Conservation (phyloP, 2,113 vertebrate species). For the Cheilinus undulatus region DNA sequence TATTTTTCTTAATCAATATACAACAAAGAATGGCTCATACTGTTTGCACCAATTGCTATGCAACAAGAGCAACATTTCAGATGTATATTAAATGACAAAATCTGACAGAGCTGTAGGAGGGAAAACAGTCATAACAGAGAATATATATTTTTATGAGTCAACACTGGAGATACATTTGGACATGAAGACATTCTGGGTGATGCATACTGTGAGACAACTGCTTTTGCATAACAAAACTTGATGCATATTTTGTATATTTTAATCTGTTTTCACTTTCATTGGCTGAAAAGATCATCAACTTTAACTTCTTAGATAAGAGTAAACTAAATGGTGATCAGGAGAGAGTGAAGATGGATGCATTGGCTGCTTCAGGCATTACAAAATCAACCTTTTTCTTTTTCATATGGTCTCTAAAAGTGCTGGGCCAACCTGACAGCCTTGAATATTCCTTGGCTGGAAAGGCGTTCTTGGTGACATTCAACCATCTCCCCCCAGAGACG, state of each 20-base stretch:
- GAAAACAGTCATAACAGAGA: neutral
- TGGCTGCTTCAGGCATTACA: slow-evolving; percentile 58
- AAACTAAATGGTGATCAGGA: slow-evolving; percentile 26
- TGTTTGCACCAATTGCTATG: neutral
- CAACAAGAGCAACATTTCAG: neutral
- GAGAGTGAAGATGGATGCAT: slow-evolving; percentile 1
- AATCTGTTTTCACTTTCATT: neutral
- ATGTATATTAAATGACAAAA: neutral
- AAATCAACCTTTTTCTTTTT: slow-evolving; percentile 65
- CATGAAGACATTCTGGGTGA: neutral
- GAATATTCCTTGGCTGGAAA: slow-evolving; percentile 56
- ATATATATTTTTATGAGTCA: neutral
- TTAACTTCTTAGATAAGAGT: slow-evolving; percentile 2
- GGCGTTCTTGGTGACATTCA: slow-evolving; percentile 71
- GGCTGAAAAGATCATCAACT: slow-evolving; percentile 4
- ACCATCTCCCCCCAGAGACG: slow-evolving; percentile 53
- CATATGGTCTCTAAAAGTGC: slow-evolving; percentile 53
- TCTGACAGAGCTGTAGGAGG: neutral
- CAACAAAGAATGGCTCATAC: no score
- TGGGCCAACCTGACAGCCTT: slow-evolving; percentile 67
- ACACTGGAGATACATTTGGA: neutral
- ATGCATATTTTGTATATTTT: neutral
- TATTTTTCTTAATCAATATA: no score
- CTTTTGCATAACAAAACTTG: neutral
- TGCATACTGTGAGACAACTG: slow-evolving; percentile 6